Percentiles rank a stretch among this genome's conserved stretches.
Conservation (phyloP, 2,888 invertebrate genomes). For the Antheraea assamensis region DNA sequence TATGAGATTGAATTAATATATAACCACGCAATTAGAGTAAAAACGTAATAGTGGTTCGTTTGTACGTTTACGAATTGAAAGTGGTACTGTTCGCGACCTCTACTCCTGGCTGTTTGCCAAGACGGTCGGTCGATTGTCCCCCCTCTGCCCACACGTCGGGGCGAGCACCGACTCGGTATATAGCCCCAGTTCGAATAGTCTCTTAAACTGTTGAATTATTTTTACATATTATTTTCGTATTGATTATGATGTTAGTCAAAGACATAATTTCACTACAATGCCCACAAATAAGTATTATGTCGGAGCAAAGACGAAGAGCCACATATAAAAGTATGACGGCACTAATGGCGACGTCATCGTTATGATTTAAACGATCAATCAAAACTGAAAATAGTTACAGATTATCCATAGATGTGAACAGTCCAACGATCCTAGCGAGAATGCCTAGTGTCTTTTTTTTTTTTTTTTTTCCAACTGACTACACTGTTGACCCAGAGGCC, state of each 20-base stretch:
- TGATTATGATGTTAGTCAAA: background rate
- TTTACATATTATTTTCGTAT: constrained; percentile 26
- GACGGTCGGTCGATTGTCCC: constrained; percentile 60
- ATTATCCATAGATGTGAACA: too few species aligned
- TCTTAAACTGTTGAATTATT: constrained; percentile 43
- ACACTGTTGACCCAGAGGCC: too few species aligned
- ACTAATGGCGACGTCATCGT: too few species aligned
- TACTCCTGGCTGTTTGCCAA: constrained; percentile 62
- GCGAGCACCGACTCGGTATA: constrained; percentile 35
- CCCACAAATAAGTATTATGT: too few species aligned
- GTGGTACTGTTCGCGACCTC: constrained; percentile 46
- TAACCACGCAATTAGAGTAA: constrained; percentile 37
- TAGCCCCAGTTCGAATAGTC: constrained; percentile 27
- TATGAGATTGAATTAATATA: constrained; percentile 21
- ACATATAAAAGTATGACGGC: too few species aligned
- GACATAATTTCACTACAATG: too few species aligned
- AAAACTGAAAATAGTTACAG: too few species aligned
- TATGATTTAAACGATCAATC: too few species aligned
- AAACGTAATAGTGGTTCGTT: constrained; percentile 30
- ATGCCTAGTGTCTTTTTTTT: too few species aligned
- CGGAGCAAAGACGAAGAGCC: too few species aligned
- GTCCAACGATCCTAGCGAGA: too few species aligned
- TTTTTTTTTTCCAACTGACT: too few species aligned
- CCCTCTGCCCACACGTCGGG: constrained; percentile 33
- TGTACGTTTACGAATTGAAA: constrained; percentile 55